These are phyloP conservation scores for Phocides pigmalion DNA, from an alignment of 1,140 invertebrate species.

Conservation along the genomic window DNA sequence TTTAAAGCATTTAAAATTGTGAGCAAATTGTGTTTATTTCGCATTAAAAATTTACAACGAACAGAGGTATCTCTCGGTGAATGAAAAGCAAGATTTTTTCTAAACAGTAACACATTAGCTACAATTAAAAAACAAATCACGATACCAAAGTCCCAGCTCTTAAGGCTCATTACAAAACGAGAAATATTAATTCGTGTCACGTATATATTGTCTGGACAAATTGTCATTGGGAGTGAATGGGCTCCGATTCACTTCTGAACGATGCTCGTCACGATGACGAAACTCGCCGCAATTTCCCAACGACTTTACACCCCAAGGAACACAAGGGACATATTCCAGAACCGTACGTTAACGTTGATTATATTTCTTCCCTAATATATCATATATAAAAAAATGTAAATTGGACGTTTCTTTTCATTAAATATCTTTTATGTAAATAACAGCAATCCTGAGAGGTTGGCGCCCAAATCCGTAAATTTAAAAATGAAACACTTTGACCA, in stretches of 20 bases:
- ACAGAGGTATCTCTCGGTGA: too few relatives aligned
- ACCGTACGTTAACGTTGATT: background rate
- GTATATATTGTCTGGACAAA: constrained; percentile 8
- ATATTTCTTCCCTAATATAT: background rate
- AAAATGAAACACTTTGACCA: too few relatives aligned
- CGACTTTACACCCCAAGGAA: constrained; percentile 10
- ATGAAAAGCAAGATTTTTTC: too few relatives aligned
- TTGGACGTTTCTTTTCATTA: too few relatives aligned
- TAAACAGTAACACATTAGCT: too few relatives aligned
- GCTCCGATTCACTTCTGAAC: constrained; percentile 11
- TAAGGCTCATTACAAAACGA: background rate
- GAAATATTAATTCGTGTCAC: constrained; percentile 1
- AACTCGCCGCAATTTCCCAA: constrained; percentile 27
- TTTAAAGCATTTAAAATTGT: too few relatives aligned
- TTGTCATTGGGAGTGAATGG: constrained; percentile 1
- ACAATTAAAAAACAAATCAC: background rate
- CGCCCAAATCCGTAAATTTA: too few relatives aligned
- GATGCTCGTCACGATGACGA: constrained; percentile 29
- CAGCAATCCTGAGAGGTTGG: too few relatives aligned
- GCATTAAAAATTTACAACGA: too few relatives aligned
- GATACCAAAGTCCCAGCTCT: background rate
- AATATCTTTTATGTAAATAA: too few relatives aligned
- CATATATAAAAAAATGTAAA: background rate
- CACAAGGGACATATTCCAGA: constrained; percentile 14
- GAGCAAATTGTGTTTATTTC: too few relatives aligned